These are phyloP conservation scores for Zygaena filipendulae DNA, from an alignment of 2,888 invertebrate species.

Conservation along the genomic window DNA sequence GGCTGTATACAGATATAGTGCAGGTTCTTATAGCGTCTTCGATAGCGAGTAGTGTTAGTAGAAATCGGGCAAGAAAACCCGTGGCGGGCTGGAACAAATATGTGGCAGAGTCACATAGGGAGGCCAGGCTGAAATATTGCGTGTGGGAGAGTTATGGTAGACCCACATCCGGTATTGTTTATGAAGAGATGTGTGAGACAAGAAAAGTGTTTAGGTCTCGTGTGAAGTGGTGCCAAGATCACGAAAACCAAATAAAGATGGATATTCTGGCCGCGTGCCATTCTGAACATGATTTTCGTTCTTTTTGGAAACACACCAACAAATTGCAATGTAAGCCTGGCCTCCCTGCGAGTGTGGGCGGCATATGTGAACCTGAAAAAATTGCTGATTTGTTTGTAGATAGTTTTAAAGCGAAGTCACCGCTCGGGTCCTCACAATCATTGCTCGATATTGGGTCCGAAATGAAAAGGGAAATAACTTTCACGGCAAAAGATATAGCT, in stretches of 20 bases:
- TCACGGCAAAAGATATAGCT: no score
- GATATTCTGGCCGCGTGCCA: no score
- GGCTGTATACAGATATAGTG: slow-evolving; percentile 9
- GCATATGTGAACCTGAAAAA: not conserved
- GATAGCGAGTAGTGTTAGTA: not conserved
- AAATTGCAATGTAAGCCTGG: no score
- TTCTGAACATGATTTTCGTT: no score
- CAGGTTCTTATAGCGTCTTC: no score
- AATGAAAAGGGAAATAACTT: no score
- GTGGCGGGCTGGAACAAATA: slow-evolving; percentile 8
- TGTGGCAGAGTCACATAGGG: slow-evolving; percentile 7
- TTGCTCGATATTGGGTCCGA: no score
- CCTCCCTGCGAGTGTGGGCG: no score
- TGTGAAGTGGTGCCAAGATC: slow-evolving; percentile 7
- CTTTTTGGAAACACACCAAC: no score
- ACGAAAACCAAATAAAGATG: slow-evolving; percentile 9
- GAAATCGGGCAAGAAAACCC: not conserved
- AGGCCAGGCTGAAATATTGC: slow-evolving; percentile 3
- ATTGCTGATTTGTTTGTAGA: no score
- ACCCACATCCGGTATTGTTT: slow-evolving; percentile 4
- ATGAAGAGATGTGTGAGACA: slow-evolving; percentile 6
- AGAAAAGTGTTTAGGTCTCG: slow-evolving; percentile 8
- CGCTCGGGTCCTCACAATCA: no score
- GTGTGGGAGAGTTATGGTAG: slow-evolving; percentile 2
- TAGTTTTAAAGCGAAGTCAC: no score